Conservation (phyloP, 92 coral and sea anemone species). For the Zoanthus gigantus region DNA sequence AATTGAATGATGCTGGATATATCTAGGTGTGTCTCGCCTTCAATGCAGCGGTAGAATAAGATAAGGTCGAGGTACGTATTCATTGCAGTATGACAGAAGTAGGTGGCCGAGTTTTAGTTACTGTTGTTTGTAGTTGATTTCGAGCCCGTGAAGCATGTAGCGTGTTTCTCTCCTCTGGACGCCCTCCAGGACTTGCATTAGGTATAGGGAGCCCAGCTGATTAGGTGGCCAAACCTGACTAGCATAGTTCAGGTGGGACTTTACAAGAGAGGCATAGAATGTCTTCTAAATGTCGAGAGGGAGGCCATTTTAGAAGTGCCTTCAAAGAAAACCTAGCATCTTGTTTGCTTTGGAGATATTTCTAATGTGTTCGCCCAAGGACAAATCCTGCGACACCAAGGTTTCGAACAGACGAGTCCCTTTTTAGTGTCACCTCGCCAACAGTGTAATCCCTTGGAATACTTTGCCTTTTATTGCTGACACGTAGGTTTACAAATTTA, state of each 20-base stretch:
- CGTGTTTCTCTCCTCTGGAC: neutral
- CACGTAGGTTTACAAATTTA: conserved; percentile 31
- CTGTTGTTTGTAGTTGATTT: conserved; percentile 19
- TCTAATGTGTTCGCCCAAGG: neutral
- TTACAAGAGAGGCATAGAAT: conserved; percentile 15
- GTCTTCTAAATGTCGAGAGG: conserved; percentile 13
- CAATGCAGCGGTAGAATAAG: conserved; percentile 27
- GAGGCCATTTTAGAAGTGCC: too few species aligned
- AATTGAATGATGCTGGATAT: too few species aligned
- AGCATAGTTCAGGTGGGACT: conserved; percentile 32
- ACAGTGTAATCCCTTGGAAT: too few species aligned
- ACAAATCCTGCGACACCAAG: neutral
- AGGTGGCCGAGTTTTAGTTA: conserved; percentile 20
- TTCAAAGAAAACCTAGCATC: too few species aligned
- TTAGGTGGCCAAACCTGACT: conserved; percentile 31
- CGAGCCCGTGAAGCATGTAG: neutral
- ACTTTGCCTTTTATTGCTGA: neutral
- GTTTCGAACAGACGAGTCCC: too few species aligned
- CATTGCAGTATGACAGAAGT: conserved; percentile 12
- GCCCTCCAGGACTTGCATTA: conserved; percentile 20
- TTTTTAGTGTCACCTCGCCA: too few species aligned
- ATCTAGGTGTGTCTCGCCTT: neutral
- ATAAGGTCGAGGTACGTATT: conserved; percentile 19
- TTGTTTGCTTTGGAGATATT: too few species aligned
- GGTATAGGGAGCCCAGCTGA: conserved; percentile 25